phyloP scores from a whole-genome alignment of 1,140 invertebrate genomes.

The Dermatophagoides farinae region DNA sequence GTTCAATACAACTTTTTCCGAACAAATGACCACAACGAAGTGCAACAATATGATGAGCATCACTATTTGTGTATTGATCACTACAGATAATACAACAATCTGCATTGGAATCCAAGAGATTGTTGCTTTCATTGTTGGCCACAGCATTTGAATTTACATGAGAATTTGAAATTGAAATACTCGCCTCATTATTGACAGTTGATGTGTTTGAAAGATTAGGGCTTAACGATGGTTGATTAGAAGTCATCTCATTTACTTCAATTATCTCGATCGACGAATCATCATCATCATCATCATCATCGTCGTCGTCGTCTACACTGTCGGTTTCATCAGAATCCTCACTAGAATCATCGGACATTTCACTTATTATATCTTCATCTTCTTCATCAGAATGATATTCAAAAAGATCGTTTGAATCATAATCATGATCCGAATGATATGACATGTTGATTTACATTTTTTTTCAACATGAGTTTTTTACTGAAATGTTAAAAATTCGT shows the following conservation, averaged over 20 bases:
- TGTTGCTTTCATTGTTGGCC: no score
- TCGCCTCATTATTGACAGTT: no score
- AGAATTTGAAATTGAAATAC: no score
- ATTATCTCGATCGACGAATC: neutral
- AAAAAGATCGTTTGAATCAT: neutral
- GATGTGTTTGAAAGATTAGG: no score
- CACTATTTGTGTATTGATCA: constrained; percentile 62
- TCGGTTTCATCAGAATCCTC: neutral
- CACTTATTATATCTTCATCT: neutral
- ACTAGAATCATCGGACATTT: neutral
- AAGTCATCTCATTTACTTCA: neutral
- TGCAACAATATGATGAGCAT: constrained; percentile 54
- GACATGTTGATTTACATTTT: neutral
- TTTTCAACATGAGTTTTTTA: neutral
- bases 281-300: neutral
- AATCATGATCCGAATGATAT: neutral
- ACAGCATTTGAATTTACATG: no score
- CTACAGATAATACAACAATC: constrained; percentile 57
- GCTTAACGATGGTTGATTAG: neutral
- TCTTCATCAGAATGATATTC: neutral
- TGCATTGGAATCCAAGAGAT: no score
- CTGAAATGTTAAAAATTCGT: neutral
- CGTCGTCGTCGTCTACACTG: neutral
- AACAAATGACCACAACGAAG: constrained; percentile 78
- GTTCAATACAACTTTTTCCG: constrained; percentile 55